Evolutionary conservation across 2,888 invertebrate species (phyloP), one percentile per base, ranked within the genome.

Genomic region (Leistus spinibarbis): DNA sequence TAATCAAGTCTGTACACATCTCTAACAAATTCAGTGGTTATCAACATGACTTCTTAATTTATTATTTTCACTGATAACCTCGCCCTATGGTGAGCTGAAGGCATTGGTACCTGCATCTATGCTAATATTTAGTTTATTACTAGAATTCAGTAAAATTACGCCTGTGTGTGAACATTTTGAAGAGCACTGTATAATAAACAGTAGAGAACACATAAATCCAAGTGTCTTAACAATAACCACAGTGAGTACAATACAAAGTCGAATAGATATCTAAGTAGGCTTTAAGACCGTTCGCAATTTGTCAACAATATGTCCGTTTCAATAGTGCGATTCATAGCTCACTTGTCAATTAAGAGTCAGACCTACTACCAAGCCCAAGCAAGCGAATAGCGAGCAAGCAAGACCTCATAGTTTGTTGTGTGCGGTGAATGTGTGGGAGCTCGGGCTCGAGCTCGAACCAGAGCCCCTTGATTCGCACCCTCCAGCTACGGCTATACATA

Each of bases 301-400:
- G 72, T 72, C 72, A 72, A 65, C 65, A 40, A 20, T 19, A n/a
- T 66, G 72, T 72, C 72, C 27, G 72, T 20, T 72, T 65, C 27
- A 72, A 72, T 72, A 72, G 7, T n/a, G 57, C 54, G 40, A 23
- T 65, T 72, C 72, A 72, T 72, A 72, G 65, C 72, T 72, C 72
- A 72, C 72, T 72, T 72, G 72, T 72, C 72, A 72, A 72, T 72
- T 72, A 72, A 72, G 72, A 72, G 53, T 19, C 53, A 24, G 13
- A 13, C 16, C 17, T 19, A 20, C 56, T n/a, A 20, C 57, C 57
- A 20, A 60, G 17, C 60, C 20, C 40, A 40, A 40, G 40, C n/a
- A 17, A 54, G 54, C 54, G 17, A 54, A 54, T 16, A 54, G 54
- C 2, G 3, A 54, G 3, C 17, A 17, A 13, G 54, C 22, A 60